Evolutionary conservation across 2,888 invertebrate genomes (phyloP).

Genomic region (Parasteatoda lunata): DNA sequence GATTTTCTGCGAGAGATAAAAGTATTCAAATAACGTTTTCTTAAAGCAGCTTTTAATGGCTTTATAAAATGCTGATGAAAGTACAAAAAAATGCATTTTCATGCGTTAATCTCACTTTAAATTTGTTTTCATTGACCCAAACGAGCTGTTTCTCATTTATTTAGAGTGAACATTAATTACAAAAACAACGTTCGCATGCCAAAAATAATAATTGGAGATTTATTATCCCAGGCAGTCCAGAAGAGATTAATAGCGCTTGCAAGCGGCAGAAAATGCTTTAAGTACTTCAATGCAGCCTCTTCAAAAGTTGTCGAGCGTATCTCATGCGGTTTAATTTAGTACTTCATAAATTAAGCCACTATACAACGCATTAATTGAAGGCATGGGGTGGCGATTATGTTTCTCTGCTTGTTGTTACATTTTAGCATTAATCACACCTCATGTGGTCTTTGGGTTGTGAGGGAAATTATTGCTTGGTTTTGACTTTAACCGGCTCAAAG

Average conservation of each 20-base stretch:
- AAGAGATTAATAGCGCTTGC: constrained; percentile 40
- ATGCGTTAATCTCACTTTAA: not conserved
- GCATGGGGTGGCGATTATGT: constrained; percentile 48
- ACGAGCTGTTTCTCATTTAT: constrained; percentile 7
- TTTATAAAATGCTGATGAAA: no score
- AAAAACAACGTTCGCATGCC: constrained; percentile 25
- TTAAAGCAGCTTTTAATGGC: no score
- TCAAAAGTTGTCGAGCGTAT: constrained; percentile 53
- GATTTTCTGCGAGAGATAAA: no score
- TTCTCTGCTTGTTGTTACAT: constrained; percentile 52
- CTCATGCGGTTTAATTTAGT: constrained; percentile 60
- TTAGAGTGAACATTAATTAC: constrained; percentile 34
- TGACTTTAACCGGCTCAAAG: constrained; percentile 4
- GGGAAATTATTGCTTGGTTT: constrained; percentile 29
- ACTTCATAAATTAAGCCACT: constrained; percentile 63
- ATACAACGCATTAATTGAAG: constrained; percentile 59
- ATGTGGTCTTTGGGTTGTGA: constrained; percentile 5
- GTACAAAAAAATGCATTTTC: not conserved
- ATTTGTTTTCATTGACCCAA: not conserved
- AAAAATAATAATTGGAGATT: constrained; percentile 44
- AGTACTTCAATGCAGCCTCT: constrained; percentile 11
- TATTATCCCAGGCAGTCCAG: constrained; percentile 24
- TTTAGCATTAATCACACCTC: constrained; percentile 50
- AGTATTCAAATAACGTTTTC: no score
- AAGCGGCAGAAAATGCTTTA: constrained; percentile 20